A percentile compares a stretch with the other conserved stretches of the same genome.
Evolutionary conservation across 2,888 invertebrate species (phyloP).

Genomic region (Amaurobius ferox): DNA sequence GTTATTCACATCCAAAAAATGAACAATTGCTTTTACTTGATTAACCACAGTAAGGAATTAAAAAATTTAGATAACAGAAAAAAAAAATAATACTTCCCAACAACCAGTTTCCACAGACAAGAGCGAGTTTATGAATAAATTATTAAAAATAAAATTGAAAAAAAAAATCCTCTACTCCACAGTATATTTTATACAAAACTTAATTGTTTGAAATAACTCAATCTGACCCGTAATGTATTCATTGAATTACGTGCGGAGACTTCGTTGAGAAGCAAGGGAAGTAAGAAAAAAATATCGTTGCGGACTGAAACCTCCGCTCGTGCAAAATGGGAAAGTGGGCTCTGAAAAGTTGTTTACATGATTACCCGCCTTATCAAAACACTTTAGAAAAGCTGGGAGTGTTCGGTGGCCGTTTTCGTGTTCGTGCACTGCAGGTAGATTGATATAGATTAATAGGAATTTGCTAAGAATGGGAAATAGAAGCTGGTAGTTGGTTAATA

Average conservation of each 20-base stretch:
- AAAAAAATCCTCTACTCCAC: not conserved
- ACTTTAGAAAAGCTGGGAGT: conserved; percentile 9
- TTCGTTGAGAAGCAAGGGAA: not conserved
- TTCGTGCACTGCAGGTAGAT: no score
- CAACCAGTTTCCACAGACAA: not conserved
- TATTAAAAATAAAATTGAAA: not conserved
- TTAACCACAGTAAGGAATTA: no score
- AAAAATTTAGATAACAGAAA: no score
- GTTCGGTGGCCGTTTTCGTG: no score
- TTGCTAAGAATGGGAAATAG: no score
- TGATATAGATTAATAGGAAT: no score
- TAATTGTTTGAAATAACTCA: conserved; percentile 22
- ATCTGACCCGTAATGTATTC: conserved; percentile 20
- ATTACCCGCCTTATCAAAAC: conserved; percentile 14
- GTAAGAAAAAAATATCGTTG: not conserved
- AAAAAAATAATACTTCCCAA: no score
- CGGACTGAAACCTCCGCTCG: not conserved
- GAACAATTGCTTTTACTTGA: no score
- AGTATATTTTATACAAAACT: conserved; percentile 3
- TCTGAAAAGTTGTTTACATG: conserved; percentile 16
- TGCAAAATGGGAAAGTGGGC: conserved; percentile 6
- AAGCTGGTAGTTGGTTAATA: no score
- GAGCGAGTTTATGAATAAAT: not conserved
- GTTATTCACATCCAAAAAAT: no score
- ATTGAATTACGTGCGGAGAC: conserved; percentile 15